Evolutionary conservation across 2,888 invertebrate species (phyloP).

Genomic region (Andrena praecox): DNA sequence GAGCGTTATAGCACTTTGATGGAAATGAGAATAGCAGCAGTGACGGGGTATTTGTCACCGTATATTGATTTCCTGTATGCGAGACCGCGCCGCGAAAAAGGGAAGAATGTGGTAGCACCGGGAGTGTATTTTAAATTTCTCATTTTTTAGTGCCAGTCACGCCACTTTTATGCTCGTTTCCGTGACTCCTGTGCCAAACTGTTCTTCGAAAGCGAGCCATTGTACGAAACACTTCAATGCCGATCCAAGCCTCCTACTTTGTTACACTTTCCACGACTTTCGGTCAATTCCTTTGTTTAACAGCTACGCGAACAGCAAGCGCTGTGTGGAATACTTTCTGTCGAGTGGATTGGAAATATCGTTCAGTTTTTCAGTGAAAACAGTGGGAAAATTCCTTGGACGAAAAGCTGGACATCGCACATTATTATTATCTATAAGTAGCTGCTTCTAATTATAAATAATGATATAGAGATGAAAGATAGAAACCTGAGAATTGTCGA

Average conservation of each 20-base stretch:
- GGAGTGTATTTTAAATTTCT: constrained; percentile 48
- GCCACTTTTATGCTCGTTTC: not conserved
- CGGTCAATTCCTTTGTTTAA: not conserved
- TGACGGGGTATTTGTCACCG: constrained; percentile 40
- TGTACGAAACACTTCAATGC: not conserved
- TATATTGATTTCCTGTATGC: constrained; percentile 60
- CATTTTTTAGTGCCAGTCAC: constrained; percentile 26
- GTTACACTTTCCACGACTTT: not conserved
- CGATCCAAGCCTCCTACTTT: not conserved
- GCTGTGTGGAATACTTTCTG: too few species aligned
- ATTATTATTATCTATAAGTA: too few species aligned
- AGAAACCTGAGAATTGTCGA: too few species aligned
- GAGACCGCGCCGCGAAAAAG: constrained; percentile 16
- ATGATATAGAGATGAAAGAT: too few species aligned
- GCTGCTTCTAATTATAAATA: too few species aligned
- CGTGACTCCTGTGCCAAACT: not conserved
- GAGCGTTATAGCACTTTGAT: constrained; percentile 2
- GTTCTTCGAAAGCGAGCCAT: not conserved
- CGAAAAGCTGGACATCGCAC: too few species aligned
- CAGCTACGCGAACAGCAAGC: too few species aligned
- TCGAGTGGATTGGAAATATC: too few species aligned
- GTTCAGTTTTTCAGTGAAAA: too few species aligned
- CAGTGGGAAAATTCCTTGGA: too few species aligned
- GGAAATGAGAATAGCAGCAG: constrained; percentile 46
- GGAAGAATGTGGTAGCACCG: not conserved